These are phyloP conservation scores for Lordiphosa collinella DNA, from an alignment of 1,140 invertebrate genomes.

Conservation along the genomic window DNA sequence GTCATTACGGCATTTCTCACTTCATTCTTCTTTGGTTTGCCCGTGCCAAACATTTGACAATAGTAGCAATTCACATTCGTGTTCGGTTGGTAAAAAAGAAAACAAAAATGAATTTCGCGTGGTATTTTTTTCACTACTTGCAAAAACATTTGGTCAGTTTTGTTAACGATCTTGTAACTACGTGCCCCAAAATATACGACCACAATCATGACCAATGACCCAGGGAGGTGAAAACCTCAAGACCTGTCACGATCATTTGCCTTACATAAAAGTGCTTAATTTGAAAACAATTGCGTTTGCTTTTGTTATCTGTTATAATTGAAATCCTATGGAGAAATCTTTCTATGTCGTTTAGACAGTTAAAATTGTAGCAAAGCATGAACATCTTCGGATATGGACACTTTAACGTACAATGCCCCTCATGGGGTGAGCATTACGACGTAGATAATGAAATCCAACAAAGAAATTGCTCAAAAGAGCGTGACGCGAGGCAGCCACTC, in stretches of 20 bases:
- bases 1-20: slow-evolving; percentile 64
- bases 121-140: slow-evolving; percentile 28
- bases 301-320: not conserved
- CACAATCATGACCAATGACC: slow-evolving; percentile 38
- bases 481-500: slow-evolving; percentile 35
- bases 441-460: slow-evolving; percentile 66
- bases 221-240: slow-evolving; percentile 20
- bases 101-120: slow-evolving; percentile 35
- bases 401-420: slow-evolving; percentile 59
- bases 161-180: slow-evolving; percentile 29
- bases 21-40: slow-evolving; percentile 18
- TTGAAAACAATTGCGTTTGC: not conserved
- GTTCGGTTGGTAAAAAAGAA: slow-evolving; percentile 31
- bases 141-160: slow-evolving; percentile 18
- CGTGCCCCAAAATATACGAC: slow-evolving; percentile 18
- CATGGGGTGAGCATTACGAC: slow-evolving; percentile 49
- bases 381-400: slow-evolving; percentile 40
- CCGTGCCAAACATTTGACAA: slow-evolving; percentile 6
- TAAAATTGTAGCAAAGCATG: slow-evolving; percentile 28
- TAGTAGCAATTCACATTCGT: slow-evolving; percentile 29
- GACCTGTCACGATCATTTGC: not conserved
- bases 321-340: not conserved
- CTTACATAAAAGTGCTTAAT: slow-evolving; percentile 16
- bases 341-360: slow-evolving; percentile 2
- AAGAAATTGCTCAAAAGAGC: slow-evolving; percentile 73